Conservation (phyloP, 2,113 vertebrate species). For the Bucco capensis region DNA sequence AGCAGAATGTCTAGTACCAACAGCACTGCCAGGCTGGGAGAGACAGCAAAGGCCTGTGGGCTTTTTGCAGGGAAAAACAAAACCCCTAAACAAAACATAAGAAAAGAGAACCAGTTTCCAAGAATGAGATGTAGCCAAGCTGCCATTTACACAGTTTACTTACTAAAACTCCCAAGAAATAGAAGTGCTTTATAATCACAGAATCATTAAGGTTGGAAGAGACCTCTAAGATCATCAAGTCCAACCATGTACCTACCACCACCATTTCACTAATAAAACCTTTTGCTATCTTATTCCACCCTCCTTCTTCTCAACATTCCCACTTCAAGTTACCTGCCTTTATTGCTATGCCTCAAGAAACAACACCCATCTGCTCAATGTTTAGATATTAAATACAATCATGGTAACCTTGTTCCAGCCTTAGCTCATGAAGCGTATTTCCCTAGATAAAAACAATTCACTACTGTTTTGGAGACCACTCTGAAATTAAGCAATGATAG, state of each 20-base stretch:
- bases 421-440: neutral
- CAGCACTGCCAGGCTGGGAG: constrained; percentile 32
- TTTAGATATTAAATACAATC: neutral
- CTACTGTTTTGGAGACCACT: neutral
- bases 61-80: neutral
- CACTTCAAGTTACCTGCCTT: neutral
- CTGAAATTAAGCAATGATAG: neutral
- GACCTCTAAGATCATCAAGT: no score
- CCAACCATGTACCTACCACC: no score
- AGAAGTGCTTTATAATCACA: neutral
- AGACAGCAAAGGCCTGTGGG: neutral
- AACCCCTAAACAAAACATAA: neutral
- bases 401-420: neutral
- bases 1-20: constrained; percentile 31
- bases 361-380: neutral
- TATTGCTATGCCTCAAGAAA: neutral
- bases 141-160: neutral
- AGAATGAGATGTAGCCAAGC: neutral
- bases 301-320: neutral
- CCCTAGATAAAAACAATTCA: neutral
- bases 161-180: neutral
- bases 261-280: neutral
- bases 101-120: neutral
- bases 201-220: no score
- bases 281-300: neutral